Conservation (phyloP, 2,113 vertebrate genomes). For the Chloropsis cyanopogon region DNA sequence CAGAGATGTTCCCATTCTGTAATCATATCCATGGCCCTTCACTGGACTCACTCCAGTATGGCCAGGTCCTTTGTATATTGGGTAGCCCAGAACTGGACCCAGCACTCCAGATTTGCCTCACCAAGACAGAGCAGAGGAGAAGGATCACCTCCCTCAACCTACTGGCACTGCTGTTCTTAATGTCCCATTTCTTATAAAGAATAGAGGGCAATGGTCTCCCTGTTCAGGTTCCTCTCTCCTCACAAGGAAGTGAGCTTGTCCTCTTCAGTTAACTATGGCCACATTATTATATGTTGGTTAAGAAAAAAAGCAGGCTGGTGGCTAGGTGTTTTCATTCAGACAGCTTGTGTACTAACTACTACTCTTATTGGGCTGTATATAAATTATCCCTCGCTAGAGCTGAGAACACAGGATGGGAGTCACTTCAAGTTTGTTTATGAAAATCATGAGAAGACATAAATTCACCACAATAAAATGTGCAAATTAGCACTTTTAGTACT, state of each 20-base stretch:
- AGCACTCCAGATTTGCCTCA: background rate
- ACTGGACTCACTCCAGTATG: background rate
- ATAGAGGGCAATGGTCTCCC: background rate
- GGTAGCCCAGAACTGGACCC: background rate
- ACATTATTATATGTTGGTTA: background rate
- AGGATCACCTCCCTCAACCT: background rate
- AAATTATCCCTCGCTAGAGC: background rate
- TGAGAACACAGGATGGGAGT: background rate
- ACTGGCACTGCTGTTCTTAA: background rate
- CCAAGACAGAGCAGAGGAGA: background rate
- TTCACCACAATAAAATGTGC: background rate
- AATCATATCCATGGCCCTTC: background rate
- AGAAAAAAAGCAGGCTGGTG: background rate
- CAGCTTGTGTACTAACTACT: background rate
- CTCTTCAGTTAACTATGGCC: background rate
- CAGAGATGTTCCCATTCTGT: background rate
- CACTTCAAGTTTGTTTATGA: background rate
- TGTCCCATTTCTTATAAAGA: background rate
- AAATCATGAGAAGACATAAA: background rate
- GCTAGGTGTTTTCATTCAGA: background rate
- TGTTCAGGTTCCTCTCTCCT: too few relatives aligned
- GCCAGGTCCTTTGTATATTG: rapidly evolving
- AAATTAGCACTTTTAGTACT: background rate
- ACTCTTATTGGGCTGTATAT: background rate
- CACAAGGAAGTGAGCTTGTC: background rate